phyloP scores from a whole-genome alignment of 2,888 invertebrate species.

The Cerastoderma edule region DNA sequence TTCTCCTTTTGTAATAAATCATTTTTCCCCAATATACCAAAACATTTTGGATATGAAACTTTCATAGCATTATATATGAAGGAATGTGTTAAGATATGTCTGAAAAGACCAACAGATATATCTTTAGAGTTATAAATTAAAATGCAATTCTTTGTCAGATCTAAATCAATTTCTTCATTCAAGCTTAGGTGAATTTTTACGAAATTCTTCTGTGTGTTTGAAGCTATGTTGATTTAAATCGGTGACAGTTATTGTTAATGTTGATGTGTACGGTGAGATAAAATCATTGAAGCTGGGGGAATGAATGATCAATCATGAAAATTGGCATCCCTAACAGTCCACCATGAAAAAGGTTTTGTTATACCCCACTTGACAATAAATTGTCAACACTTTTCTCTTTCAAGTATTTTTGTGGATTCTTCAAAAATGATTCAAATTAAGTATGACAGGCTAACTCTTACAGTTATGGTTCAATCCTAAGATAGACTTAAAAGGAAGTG shows the following conservation, averaged over 20 bases:
- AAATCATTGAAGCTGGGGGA: constrained; percentile 56
- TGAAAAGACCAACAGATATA: too few species aligned
- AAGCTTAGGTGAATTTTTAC: constrained; percentile 36
- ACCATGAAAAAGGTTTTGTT: constrained; percentile 44
- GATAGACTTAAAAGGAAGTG: too few species aligned
- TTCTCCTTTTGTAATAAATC: too few species aligned
- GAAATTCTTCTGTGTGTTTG: constrained; percentile 34
- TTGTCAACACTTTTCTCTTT: constrained; percentile 34
- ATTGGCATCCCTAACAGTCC: constrained; percentile 43
- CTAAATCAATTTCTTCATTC: constrained; percentile 49
- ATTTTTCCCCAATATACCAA: too few species aligned
- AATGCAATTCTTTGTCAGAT: constrained; percentile 46
- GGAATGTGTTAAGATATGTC: too few species aligned
- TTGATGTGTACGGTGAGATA: constrained; percentile 47
- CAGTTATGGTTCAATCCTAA: too few species aligned
- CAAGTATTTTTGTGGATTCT: too few species aligned
- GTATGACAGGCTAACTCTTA: too few species aligned
- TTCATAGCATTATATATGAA: too few species aligned
- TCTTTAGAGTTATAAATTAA: constrained; percentile 38
- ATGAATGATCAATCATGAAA: constrained; percentile 49
- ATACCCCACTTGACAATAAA: constrained; percentile 30
- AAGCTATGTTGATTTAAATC: constrained; percentile 42
- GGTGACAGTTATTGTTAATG: constrained; percentile 54
- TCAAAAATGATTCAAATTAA: too few species aligned
- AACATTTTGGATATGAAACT: too few species aligned